These are phyloP conservation scores for Lichenostomus cassidix DNA, from an alignment of 2,113 vertebrate species.

Conservation along the genomic window DNA sequence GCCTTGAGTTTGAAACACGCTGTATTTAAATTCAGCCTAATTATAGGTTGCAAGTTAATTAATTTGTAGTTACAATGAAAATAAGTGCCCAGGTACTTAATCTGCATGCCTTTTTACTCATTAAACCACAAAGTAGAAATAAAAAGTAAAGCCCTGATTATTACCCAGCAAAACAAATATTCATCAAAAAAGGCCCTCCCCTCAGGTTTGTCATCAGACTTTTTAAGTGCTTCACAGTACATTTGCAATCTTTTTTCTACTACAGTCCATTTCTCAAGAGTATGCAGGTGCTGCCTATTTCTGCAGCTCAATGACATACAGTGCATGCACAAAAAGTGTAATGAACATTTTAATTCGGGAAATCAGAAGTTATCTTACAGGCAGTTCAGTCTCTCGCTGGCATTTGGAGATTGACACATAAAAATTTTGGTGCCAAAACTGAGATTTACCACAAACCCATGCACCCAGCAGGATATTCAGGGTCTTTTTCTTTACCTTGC, in stretches of 20 bases:
- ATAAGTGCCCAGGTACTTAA: neutral
- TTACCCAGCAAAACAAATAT: neutral
- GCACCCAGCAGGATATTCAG: neutral
- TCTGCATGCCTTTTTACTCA: neutral
- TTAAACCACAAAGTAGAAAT: neutral
- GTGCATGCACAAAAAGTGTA: neutral
- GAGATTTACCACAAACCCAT: neutral
- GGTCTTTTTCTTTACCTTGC: neutral
- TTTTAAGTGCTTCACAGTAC: neutral
- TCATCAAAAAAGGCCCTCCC: neutral
- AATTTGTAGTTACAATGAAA: neutral
- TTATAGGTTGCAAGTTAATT: neutral
- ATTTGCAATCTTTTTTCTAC: neutral
- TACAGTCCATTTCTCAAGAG: neutral
- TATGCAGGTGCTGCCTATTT: neutral
- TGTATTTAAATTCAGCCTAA: constrained; percentile 13
- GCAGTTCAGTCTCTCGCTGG: neutral
- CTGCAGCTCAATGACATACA: neutral
- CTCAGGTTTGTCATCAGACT: neutral
- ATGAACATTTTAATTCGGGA: neutral
- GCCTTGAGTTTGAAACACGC: neutral
- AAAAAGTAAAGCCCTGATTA: neutral
- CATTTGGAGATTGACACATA: neutral
- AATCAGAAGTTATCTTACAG: neutral
- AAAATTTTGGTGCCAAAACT: neutral